These are phyloP conservation scores for Belgica antarctica DNA, from an alignment of 2,888 invertebrate species.

Conservation along the genomic window DNA sequence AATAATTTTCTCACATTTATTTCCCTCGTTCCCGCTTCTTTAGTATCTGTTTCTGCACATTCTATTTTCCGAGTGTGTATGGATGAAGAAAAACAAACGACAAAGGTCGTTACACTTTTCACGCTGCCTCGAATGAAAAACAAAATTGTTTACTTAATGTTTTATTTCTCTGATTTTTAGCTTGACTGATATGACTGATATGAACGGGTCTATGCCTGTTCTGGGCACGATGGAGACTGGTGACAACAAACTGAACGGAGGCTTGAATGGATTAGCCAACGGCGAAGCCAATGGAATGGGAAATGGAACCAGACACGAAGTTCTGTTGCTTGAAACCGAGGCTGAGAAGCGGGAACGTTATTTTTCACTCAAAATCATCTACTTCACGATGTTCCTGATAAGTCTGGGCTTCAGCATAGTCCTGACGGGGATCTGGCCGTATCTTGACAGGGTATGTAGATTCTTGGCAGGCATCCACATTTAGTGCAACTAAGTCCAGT, in stretches of 20 bases:
- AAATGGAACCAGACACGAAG: too few species aligned
- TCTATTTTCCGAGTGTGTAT: too few species aligned
- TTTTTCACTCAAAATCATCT: conserved; percentile 76
- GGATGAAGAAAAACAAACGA: not conserved
- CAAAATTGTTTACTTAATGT: not conserved
- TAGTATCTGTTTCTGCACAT: not conserved
- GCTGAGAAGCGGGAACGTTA: conserved; percentile 69
- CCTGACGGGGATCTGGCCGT: conserved; percentile 85
- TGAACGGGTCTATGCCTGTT: not conserved
- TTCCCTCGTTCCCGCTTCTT: not conserved
- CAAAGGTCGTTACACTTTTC: conserved; percentile 11
- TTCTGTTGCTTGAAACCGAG: conserved; percentile 61
- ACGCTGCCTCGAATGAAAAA: not conserved
- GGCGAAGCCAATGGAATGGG: too few species aligned
- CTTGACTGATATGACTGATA: not conserved
- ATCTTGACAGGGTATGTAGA: conserved; percentile 69
- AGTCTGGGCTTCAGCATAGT: conserved; percentile 84
- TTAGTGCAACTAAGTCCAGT: not conserved
- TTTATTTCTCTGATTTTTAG: conserved; percentile 10
- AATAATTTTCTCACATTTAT: not conserved
- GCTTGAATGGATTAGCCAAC: too few species aligned
- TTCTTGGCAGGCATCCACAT: too few species aligned
- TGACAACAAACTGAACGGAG: too few species aligned
- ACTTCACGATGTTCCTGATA: conserved; percentile 88
- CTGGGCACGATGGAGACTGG: not conserved